These are phyloP conservation scores for Pelusios castaneus DNA, from an alignment of 2,113 vertebrate genomes.

Conservation along the genomic window DNA sequence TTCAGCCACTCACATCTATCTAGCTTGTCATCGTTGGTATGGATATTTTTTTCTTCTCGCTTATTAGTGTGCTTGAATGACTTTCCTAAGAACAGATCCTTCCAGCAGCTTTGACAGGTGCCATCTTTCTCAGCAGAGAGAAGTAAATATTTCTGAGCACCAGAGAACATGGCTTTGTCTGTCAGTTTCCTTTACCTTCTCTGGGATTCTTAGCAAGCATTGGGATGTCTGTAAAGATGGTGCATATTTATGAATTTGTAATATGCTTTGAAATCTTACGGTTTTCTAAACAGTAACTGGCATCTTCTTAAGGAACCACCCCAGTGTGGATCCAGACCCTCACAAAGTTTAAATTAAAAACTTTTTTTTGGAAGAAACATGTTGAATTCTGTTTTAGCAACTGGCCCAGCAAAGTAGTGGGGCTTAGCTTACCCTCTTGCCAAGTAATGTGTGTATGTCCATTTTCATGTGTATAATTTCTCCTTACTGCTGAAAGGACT, in stretches of 20 bases:
- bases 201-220: not conserved
- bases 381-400: not conserved
- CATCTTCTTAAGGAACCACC: not conserved
- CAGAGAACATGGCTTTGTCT: not conserved
- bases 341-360: not conserved
- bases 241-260: not conserved
- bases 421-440: not conserved
- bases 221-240: not conserved
- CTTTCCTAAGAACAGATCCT: rapidly evolving
- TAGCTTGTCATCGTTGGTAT: rapidly evolving
- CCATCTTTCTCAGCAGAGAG: not conserved
- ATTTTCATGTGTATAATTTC: not conserved
- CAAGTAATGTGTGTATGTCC: not conserved
- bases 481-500: not conserved
- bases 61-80: rapidly evolving
- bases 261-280: not conserved
- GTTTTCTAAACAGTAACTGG: not conserved
- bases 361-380: not conserved
- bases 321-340: not conserved
- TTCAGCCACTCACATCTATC: not conserved
- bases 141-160: not conserved
- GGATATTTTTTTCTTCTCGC: not conserved
- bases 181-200: not conserved
- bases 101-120: not conserved
- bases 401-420: not conserved